Percentiles rank a stretch among this genome's conserved stretches.
Conservation (phyloP, 2,797 vertebrate species). For the Echeneis naucrates region DNA sequence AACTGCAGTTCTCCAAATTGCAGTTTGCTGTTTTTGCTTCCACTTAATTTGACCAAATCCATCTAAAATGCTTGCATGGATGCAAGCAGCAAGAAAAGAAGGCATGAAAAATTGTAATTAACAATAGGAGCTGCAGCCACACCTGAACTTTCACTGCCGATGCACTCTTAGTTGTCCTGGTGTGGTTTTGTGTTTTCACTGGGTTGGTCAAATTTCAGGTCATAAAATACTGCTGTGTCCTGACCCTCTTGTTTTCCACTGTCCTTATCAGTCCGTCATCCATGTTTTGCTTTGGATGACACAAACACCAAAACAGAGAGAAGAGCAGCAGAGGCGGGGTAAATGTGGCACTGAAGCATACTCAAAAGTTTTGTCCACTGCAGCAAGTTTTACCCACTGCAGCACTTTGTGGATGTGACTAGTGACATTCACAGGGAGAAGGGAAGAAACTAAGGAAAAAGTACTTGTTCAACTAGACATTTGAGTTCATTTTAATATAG, state of each 20-base stretch:
- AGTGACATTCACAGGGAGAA: conserved; percentile 29
- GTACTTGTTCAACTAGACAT: neutral
- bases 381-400: conserved; percentile 37
- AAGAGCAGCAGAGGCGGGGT: conserved; percentile 21
- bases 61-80: neutral
- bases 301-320: conserved; percentile 28
- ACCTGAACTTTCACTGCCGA: conserved; percentile 1
- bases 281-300: conserved; percentile 50
- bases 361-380: conserved; percentile 52
- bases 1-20: no score
- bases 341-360: conserved; percentile 63
- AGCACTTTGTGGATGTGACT: conserved; percentile 26
- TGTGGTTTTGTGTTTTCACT: conserved; percentile 13
- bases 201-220: conserved; percentile 30
- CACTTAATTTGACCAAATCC: neutral
- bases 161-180: neutral
- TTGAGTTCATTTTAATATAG: neutral
- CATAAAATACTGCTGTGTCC: conserved; percentile 22
- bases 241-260: conserved; percentile 28
- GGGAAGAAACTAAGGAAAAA: neutral
- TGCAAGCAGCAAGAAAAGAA: no score
- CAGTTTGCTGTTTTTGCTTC: neutral
- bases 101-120: no score
- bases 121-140: neutral
- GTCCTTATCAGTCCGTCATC: conserved; percentile 55